Conservation (phyloP, 2,113 vertebrate species). For the Hippocampus barbouri region DNA sequence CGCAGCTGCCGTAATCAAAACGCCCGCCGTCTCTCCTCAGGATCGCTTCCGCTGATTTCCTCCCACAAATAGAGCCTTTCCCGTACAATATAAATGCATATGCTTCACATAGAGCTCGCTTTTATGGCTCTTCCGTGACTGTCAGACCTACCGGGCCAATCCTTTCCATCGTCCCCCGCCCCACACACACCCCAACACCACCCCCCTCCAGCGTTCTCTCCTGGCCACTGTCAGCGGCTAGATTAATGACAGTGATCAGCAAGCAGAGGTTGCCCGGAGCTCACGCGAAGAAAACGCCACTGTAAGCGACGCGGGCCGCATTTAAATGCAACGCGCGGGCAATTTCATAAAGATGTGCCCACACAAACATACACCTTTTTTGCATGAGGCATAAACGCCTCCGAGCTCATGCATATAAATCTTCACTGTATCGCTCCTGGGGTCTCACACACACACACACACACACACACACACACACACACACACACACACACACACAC, state of each 20-base stretch:
- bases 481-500: slow-evolving; percentile 28
- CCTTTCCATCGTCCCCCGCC: slow-evolving; percentile 22
- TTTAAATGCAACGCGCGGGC: slow-evolving; percentile 26
- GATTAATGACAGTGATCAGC: slow-evolving; percentile 79
- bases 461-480: slow-evolving; percentile 12
- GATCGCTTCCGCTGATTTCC: slow-evolving; percentile 38
- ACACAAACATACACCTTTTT: slow-evolving; percentile 10
- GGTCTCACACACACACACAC: slow-evolving; percentile 17
- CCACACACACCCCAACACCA: no score
- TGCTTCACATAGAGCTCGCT: background rate
- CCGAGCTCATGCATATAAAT: slow-evolving; percentile 43
- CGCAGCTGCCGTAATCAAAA: slow-evolving; percentile 35
- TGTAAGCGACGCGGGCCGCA: slow-evolving; percentile 36
- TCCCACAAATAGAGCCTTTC: slow-evolving; percentile 22
- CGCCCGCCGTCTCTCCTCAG: slow-evolving; percentile 12
- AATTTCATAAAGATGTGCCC: slow-evolving; percentile 11
- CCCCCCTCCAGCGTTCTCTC: slow-evolving; percentile 18
- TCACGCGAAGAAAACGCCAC: slow-evolving; percentile 55
- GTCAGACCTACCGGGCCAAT: slow-evolving; percentile 16
- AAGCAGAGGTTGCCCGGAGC: slow-evolving; percentile 66
- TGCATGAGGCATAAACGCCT: slow-evolving; percentile 39
- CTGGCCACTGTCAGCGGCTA: slow-evolving; percentile 66
- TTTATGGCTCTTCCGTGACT: slow-evolving; percentile 12
- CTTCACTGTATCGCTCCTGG: slow-evolving; percentile 11
- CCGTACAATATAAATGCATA: background rate